Evolutionary conservation across 1,140 invertebrate genomes (phyloP), one percentile per base, ranked within the genome.

Genomic region (Eurosta solidaginis): DNA sequence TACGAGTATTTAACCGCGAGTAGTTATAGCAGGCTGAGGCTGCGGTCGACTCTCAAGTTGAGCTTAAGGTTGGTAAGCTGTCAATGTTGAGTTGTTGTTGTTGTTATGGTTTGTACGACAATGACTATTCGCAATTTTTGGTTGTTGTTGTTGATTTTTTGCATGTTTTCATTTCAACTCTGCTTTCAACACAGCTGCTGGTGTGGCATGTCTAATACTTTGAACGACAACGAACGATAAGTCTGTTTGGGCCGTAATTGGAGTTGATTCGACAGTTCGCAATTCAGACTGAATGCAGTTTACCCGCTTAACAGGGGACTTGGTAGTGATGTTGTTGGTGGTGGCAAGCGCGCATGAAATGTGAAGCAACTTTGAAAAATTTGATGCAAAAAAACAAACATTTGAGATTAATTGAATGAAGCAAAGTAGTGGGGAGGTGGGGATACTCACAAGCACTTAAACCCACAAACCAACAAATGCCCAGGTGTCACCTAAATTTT

Each of bases 151-250:
- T 12, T 29, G 14, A 59, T 36, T 59, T 59, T 59, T 33, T 59
- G 27, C 54, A n/a, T n/a, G 54, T 17, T 33, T 59, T 25, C 54
- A 59, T 59, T 25, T 59, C 17, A 29, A 4, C 25, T 10, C 33
- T 10, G 52, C 52, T 59, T 12, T 59, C 33, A 29, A 33, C 54
- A 29, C 54, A 12, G 54, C 54, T 33, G 54, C 54, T 59, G 54
- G 54, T 59, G 54, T 59, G 54, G 54, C 54, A 59, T 59, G 54
- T 59, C 54, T 59, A 59, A 59, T 33, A 29, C 10, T n/a, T n/a
- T 59, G 54, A 59, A 59, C 54, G 54, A 59, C 54, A 59, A 59
- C 54, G n/a, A 59, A 29, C 27, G 54, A 59, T 59, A 59, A 59
- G 33, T 59, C 54, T 29, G 54, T 29, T 25, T 33, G 27, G 12